Base-by-base conservation (phyloP, 1,140 invertebrate species). In the Magallana gigas region DNA sequence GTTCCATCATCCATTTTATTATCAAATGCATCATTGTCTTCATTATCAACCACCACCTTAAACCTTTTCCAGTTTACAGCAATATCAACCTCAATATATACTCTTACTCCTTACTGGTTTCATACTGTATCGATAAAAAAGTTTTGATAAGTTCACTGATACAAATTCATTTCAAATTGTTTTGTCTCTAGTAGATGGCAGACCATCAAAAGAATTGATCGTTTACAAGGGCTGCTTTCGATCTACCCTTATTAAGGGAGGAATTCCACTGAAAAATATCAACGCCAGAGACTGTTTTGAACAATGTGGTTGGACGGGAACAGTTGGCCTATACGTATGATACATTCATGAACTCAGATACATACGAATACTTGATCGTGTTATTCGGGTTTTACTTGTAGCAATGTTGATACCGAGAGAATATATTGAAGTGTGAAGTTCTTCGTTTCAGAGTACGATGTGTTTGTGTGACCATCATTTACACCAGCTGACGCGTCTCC, bases 151-250 rank as follows among this genome's bases (percentile, higher is more conserved):
- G 23, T 48, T 48, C 2, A 48, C 36, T 48, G 36, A 48, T 2
- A 48, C 36, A 48, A 48, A 2, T 48, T 36, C 36, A 29, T 76
- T 68, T 23, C 8, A 29, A 48, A 8, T 36, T 76, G 8, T 36
- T 76, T 8, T 48, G 36, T 48, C 36, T 48, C 36, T 48, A 76
- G 68, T 29, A 12, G 36, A 76, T 23, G 68, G 11, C 8, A 23
- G 9, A 29, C 68, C 68, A 36, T 76, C 68, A 76, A 76, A 76
- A 36, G 68, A 76, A 11, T 12, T 76, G 9, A 76, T 76, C 23
- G 23, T 76, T 0, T 76, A 76, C 23, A 83, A 83, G n/a, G 81
- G 81, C 9, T 83, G 81, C 57, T 83, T 57, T 58, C 81, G 57
- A 23, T 57, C 81, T 83, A 29, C 48, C 4, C 18, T 83, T n/a